Evolutionary conservation across 2,888 invertebrate species (phyloP).

Genomic region (Heteropelma amictum): DNA sequence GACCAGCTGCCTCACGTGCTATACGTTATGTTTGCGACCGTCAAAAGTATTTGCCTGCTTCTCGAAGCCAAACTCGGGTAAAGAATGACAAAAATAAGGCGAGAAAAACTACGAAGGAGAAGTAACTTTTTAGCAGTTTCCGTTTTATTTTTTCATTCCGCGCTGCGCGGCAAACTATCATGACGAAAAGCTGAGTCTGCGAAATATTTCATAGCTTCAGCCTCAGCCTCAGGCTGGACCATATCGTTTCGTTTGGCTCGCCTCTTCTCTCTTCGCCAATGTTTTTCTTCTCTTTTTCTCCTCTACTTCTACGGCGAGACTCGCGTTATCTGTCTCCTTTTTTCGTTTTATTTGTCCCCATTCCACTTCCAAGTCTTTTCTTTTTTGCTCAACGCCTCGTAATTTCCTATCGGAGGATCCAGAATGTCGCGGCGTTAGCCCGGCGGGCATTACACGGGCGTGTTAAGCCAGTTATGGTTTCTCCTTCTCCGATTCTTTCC

Average conservation of each 20-base stretch:
- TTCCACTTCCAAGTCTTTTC: slow-evolving; percentile 18
- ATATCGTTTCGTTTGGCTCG: slow-evolving; percentile 59
- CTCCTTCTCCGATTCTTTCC: slow-evolving; percentile 30
- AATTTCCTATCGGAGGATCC: slow-evolving; percentile 57
- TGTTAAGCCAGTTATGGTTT: slow-evolving; percentile 64
- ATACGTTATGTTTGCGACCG: too few relatives aligned
- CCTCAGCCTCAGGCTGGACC: slow-evolving; percentile 63
- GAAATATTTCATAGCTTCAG: slow-evolving; percentile 68
- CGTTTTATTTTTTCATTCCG: too few relatives aligned
- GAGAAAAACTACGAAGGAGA: neutral
- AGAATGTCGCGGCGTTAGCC: slow-evolving; percentile 63
- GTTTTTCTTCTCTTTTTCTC: slow-evolving; percentile 9
- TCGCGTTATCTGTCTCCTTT: neutral
- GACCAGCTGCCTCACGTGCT: too few relatives aligned
- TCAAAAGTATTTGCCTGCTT: neutral
- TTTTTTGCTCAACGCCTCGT: slow-evolving; percentile 48
- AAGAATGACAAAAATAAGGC: slow-evolving; percentile 3
- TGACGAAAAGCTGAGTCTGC: slow-evolving; percentile 67
- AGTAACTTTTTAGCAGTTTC: slow-evolving; percentile 28
- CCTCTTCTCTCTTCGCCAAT: slow-evolving; percentile 31
- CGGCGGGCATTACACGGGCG: slow-evolving; percentile 60
- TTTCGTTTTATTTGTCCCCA: neutral
- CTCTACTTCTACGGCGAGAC: slow-evolving; percentile 27
- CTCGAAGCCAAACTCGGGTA: neutral
- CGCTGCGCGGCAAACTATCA: slow-evolving; percentile 47